phyloP scores from a whole-genome alignment of 2,113 vertebrate genomes.

The Dicerorhinus sumatrensis region DNA sequence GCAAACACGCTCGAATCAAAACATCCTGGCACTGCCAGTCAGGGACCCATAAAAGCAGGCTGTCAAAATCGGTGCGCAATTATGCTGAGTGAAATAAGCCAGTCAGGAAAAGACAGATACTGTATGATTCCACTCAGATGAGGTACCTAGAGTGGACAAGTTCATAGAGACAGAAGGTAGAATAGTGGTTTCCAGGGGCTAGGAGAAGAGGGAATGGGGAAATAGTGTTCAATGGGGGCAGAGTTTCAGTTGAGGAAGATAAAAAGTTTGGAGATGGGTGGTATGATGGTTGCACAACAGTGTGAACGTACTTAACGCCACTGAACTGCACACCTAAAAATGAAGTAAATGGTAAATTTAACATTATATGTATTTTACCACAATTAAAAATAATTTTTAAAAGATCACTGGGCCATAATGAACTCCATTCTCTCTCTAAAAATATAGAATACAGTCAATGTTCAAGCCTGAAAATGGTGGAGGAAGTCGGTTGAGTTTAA shows the following conservation, averaged over 20 bases:
- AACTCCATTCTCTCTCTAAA: not conserved
- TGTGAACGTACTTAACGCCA: accelerated
- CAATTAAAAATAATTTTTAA: not conserved
- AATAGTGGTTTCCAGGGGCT: not conserved
- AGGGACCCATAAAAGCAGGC: not conserved
- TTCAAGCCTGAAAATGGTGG: not conserved
- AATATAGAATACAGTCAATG: not conserved
- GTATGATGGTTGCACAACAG: not conserved
- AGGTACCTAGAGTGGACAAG: too few species aligned
- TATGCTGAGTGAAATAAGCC: not conserved
- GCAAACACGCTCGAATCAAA: not conserved
- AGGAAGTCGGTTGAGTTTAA: not conserved
- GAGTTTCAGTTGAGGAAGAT: not conserved
- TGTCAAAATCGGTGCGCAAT: not conserved
- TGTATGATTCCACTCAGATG: not conserved
- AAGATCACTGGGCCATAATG: not conserved
- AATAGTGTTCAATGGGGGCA: too few species aligned
- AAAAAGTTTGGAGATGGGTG: not conserved
- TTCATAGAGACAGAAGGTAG: not conserved
- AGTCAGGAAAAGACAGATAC: not conserved
- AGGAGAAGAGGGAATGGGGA: not conserved
- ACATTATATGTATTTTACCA: not conserved
- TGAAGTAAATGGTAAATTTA: not conserved
- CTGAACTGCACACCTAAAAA: not conserved
- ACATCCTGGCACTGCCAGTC: not conserved